phyloP scores from a whole-genome alignment of 2,888 invertebrate genomes.

The Tholera decimalis region DNA sequence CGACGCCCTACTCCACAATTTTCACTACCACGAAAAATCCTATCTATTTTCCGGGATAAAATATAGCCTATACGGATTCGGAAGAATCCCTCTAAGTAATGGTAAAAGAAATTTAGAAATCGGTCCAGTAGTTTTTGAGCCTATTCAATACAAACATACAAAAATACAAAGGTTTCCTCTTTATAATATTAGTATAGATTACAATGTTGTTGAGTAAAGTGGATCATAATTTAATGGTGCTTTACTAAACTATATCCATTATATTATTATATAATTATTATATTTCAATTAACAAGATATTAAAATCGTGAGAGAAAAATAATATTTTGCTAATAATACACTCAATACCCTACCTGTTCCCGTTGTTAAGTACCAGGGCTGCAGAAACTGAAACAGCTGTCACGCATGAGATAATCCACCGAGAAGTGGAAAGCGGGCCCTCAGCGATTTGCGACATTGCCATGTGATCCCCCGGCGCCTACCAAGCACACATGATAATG shows the following conservation, averaged over 20 bases:
- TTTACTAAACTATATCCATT: not conserved
- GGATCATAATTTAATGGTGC: not conserved
- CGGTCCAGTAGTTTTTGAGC: no score
- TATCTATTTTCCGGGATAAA: no score
- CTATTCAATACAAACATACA: no score
- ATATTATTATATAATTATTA: not conserved
- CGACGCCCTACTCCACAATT: no score
- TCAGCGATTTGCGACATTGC: constrained; percentile 76
- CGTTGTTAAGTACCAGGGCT: constrained; percentile 75
- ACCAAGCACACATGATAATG: constrained; percentile 88
- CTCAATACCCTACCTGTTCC: constrained; percentile 53
- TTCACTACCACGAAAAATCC: no score
- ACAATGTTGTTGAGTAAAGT: not conserved
- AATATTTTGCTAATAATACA: constrained; percentile 6
- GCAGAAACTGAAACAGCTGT: constrained; percentile 81
- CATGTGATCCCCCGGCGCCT: constrained; percentile 76
- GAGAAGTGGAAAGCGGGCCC: constrained; percentile 78
- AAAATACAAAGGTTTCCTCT: no score
- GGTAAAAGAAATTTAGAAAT: no score
- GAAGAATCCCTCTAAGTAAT: no score
- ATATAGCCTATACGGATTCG: no score
- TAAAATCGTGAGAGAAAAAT: not conserved
- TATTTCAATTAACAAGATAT: not conserved
- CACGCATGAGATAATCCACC: constrained; percentile 88
- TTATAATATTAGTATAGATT: not conserved